phyloP scores from a whole-genome alignment of 2,113 vertebrate species.

The Vulpes lagopus region DNA sequence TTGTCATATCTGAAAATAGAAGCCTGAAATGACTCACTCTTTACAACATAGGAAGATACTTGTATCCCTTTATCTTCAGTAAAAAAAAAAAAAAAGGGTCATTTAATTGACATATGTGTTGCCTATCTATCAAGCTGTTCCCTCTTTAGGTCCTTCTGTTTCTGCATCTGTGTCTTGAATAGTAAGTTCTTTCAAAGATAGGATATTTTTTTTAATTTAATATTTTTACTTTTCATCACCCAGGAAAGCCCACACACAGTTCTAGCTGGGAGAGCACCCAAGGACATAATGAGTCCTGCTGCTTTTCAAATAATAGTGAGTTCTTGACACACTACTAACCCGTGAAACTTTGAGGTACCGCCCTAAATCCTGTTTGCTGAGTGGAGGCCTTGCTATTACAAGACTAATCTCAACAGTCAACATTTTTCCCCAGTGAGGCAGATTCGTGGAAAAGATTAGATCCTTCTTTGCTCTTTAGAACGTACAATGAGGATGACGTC shows the following conservation, averaged over 20 bases:
- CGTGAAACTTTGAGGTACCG: neutral
- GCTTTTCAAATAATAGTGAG: neutral
- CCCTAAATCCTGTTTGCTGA: slow-evolving; percentile 72
- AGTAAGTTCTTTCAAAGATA: neutral
- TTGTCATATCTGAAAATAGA: neutral
- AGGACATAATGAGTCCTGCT: neutral
- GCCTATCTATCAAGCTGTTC: neutral
- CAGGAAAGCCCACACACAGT: neutral
- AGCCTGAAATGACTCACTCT: neutral
- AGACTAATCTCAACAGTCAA: slow-evolving; percentile 73
- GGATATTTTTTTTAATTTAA: neutral
- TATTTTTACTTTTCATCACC: slow-evolving; percentile 32
- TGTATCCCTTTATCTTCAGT: neutral
- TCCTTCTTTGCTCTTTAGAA: slow-evolving; percentile 55
- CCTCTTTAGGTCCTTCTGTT: slow-evolving; percentile 8
- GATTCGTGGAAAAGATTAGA: slow-evolving; percentile 53
- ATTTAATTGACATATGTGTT: neutral
- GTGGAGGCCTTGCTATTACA: slow-evolving; percentile 64
- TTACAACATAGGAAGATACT: neutral
- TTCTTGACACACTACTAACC: neutral
- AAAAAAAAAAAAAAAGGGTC: neutral
- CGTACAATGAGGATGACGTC: neutral
- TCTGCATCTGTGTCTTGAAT: slow-evolving; percentile 45
- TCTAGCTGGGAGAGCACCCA: neutral
- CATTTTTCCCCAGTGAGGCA: neutral